Conservation (phyloP, 2,113 vertebrate species). For the Podarcis raffonei region DNA sequence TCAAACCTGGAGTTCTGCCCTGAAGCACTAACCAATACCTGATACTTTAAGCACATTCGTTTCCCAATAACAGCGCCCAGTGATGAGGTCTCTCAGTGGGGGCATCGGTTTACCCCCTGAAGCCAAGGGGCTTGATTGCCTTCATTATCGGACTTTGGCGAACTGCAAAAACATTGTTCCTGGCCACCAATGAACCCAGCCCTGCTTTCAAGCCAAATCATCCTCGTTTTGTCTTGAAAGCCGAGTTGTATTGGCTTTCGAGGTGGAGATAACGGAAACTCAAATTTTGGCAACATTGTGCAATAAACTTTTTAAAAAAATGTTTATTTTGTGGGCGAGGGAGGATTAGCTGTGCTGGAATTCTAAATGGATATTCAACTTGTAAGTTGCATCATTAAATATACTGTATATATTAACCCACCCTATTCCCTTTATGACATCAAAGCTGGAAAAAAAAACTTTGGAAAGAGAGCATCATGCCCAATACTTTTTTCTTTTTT, state of each 20-base stretch:
- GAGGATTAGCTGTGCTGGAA: neutral
- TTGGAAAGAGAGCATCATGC: neutral
- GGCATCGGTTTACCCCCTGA: conserved; percentile 20
- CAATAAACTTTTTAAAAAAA: neutral
- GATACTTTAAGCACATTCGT: conserved; percentile 7
- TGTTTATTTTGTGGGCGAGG: neutral
- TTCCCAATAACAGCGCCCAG: neutral
- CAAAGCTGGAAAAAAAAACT: neutral
- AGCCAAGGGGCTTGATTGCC: neutral
- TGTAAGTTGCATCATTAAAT: neutral
- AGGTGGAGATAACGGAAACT: neutral
- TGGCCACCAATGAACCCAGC: conserved; percentile 6
- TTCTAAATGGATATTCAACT: neutral
- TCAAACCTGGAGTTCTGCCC: neutral
- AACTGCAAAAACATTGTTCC: conserved; percentile 15
- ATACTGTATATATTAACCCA: no score
- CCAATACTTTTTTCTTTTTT: neutral
- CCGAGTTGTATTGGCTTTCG: neutral
- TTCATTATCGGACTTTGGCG: conserved; percentile 13
- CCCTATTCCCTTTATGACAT: neutral
- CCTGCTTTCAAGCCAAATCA: neutral
- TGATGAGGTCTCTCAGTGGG: conserved; percentile 7
- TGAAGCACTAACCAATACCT: conserved; percentile 13
- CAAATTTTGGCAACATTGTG: neutral
- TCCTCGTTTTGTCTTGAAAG: neutral